Evolutionary conservation across 2,888 invertebrate genomes (phyloP), one percentile per base, ranked within the genome.

Genomic region (Aethes cnicana): DNA sequence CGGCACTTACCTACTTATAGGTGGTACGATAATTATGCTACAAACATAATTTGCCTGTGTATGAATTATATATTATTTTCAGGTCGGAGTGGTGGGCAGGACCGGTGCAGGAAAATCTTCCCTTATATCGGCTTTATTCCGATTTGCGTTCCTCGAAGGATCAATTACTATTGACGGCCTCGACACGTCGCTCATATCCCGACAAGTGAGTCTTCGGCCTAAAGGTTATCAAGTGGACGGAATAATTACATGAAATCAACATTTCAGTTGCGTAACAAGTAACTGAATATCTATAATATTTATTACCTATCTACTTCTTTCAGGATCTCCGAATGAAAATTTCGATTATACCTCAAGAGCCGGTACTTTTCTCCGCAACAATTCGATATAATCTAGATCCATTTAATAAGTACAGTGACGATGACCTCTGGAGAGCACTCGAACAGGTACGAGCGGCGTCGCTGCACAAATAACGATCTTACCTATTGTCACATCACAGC

Each of bases 71-170:
- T 6, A 18, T 32, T 42, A 9, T 17, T 47, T 43, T 17, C 58
- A 93, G 93, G 82, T 93, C 30, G 94, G 94, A 4, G 93, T 94
- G 44, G 94, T 94, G 1, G 95, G 95, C 0, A 83, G 95, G 55
- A 95, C 95, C 0, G 95, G 95, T 4, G 95, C 95, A 1, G 95
- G 95, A 1, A 94, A 94, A 76, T 93, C 93, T 1, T 93, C 94
- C 0, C 68, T 94, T 36, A 92, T 94, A 61, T 91, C 93, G 1
- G 93, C 94, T 2, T 72, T 95, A 59, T 95, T 95, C 76, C 85
- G 94, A 60, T 84, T 95, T 58, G 91, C 93, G 0, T 92, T 91
- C 56, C 77, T 91, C 42, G 89, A 90, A 11, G 95, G 95, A 5
- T 68, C 70, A 4, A 90, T 95, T 43, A 68, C 81, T 23, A 93